Conservation (phyloP, 2,113 vertebrate species). For the Lasiurus cinereus region DNA sequence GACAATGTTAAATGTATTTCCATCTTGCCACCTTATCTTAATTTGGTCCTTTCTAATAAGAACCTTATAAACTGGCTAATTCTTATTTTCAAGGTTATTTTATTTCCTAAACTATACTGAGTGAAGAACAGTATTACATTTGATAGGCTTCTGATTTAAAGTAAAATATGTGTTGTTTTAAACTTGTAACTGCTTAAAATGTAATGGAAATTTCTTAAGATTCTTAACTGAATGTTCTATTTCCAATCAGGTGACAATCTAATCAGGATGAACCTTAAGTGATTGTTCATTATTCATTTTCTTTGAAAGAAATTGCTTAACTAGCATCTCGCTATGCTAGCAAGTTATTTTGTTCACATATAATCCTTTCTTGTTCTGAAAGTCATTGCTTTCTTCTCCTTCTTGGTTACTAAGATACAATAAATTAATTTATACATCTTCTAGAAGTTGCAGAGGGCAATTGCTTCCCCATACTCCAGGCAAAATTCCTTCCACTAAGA, state of each 20-base stretch:
- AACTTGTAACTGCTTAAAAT: conserved; percentile 59
- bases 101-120: conserved; percentile 42
- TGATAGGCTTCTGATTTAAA: conserved; percentile 50
- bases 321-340: conserved; percentile 25
- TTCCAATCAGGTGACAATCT: conserved; percentile 75
- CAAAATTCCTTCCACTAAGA: conserved; percentile 74
- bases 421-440: not conserved
- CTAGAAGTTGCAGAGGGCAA: not conserved
- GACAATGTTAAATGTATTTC: not conserved
- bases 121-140: not conserved
- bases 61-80: not conserved
- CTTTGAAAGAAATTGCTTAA: conserved; percentile 72
- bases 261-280: conserved; percentile 71
- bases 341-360: conserved; percentile 59
- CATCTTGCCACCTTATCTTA: not conserved
- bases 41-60: conserved; percentile 1
- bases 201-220: conserved; percentile 63
- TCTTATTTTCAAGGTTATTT: conserved; percentile 50
- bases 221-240: conserved; percentile 68
- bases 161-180: conserved; percentile 50
- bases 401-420: not conserved
- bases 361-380: conserved; percentile 60
- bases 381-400: conserved; percentile 46
- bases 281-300: conserved; percentile 68
- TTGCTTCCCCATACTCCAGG: not conserved